phyloP scores from a whole-genome alignment of 1,140 invertebrate genomes.

The Neocloeon triangulifer region DNA sequence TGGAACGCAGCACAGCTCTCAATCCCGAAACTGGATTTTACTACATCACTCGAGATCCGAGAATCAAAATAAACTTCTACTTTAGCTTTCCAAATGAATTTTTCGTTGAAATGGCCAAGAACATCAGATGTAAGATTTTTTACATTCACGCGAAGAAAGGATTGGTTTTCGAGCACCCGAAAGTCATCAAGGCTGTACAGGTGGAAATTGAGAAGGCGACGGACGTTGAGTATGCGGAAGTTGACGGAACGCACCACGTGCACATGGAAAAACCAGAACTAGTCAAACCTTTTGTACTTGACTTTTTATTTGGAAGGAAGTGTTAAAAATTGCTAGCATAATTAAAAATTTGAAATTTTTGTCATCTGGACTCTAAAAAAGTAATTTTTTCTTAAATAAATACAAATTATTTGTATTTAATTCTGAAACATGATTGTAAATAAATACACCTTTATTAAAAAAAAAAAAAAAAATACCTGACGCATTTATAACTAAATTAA shows the following conservation, averaged over 20 bases:
- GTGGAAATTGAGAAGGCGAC: constrained; percentile 3
- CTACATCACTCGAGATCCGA: constrained; percentile 32
- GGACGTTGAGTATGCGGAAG: constrained; percentile 9
- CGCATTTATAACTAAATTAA: no score
- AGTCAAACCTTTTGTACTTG: not conserved
- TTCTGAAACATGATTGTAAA: no score
- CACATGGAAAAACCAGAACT: constrained; percentile 11
- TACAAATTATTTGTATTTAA: no score
- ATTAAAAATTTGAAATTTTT: no score
- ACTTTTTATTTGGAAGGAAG: no score
- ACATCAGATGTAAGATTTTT: constrained; percentile 5
- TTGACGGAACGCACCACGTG: constrained; percentile 18
- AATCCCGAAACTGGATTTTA: no score
- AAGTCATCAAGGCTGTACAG: not conserved
- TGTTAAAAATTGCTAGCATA: no score
- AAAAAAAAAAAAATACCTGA: no score
- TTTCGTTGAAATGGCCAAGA: constrained; percentile 19
- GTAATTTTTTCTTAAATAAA: no score
- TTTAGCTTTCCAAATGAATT: constrained; percentile 22
- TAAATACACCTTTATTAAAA: no score
- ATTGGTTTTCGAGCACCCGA: not conserved
- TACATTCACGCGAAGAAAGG: constrained; percentile 4
- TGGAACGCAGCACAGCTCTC: constrained; percentile 26
- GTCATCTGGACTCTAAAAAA: no score
- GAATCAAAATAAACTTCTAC: constrained; percentile 23